phyloP scores from a whole-genome alignment of 1,140 invertebrate genomes.

The Drosophila eugracilis region DNA sequence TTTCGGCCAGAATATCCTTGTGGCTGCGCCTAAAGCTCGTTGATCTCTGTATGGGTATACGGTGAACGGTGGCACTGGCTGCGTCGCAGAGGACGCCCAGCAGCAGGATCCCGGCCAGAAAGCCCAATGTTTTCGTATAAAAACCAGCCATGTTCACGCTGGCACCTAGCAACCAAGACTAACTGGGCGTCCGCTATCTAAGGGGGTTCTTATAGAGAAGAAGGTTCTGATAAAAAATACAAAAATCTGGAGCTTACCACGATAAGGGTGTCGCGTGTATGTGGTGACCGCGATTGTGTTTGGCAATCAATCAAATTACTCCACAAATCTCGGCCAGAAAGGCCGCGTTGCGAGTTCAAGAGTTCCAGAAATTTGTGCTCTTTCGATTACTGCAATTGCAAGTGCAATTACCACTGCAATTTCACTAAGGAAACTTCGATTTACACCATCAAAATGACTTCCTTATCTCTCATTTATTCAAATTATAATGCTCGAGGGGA shows the following conservation, averaged over 20 bases:
- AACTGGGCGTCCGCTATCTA: slow-evolving; percentile 1
- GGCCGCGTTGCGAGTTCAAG: background rate
- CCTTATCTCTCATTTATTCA: background rate
- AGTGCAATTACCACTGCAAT: too few species aligned
- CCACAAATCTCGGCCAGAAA: background rate
- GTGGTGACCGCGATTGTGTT: slow-evolving; percentile 4
- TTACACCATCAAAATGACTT: too few species aligned
- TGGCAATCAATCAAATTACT: slow-evolving; percentile 12
- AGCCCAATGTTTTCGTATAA: background rate
- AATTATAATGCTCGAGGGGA: background rate
- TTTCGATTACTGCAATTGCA: too few species aligned
- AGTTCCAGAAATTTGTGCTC: background rate
- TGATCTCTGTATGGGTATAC: slow-evolving; percentile 21
- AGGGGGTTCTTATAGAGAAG: slow-evolving; percentile 17
- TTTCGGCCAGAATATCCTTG: slow-evolving; percentile 5
- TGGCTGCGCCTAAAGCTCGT: slow-evolving; percentile 9
- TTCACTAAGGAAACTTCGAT: too few species aligned
- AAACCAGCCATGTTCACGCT: slow-evolving; percentile 16
- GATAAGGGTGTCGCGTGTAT: slow-evolving; percentile 1
- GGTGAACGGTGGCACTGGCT: background rate
- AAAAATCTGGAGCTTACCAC: slow-evolving; percentile 12
- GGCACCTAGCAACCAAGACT: slow-evolving; percentile 6
- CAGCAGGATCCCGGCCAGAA: slow-evolving; percentile 7
- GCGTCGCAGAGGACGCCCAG: background rate
- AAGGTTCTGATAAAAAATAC: background rate